phyloP scores from a whole-genome alignment of 2,888 invertebrate species.

The Microplitis manilae region DNA sequence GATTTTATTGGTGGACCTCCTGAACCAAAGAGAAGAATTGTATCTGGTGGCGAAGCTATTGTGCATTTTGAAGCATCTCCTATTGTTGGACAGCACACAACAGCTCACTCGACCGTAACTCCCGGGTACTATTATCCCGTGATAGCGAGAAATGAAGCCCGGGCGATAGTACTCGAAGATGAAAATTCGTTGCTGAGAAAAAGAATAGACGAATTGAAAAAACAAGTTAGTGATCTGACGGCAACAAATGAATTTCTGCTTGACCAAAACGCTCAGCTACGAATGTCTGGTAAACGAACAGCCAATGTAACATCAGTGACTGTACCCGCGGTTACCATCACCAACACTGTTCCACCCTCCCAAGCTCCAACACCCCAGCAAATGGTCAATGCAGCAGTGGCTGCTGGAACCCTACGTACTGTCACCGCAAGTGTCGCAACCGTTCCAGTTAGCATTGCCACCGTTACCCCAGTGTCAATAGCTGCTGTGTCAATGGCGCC shows the following conservation, averaged over 20 bases:
- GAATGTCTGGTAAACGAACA: constrained; percentile 76
- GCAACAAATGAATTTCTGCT: constrained; percentile 85
- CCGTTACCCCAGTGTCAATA: constrained; percentile 77
- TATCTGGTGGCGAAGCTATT: constrained; percentile 65
- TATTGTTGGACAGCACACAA: constrained; percentile 65
- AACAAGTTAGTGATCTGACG: constrained; percentile 80
- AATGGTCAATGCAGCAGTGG: constrained; percentile 70
- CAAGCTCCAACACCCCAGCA: constrained; percentile 73
- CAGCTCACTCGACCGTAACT: constrained; percentile 59
- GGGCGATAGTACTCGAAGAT: constrained; percentile 76
- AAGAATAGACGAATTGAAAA: constrained; percentile 80
- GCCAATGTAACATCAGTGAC: constrained; percentile 74
- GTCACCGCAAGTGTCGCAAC: constrained; percentile 77
- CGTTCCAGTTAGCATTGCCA: constrained; percentile 77
- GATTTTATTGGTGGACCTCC: constrained; percentile 66
- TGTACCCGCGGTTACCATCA: constrained; percentile 77
- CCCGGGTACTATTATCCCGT: constrained; percentile 68
- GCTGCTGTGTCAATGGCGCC: constrained; percentile 75
- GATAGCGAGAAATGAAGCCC: constrained; percentile 68
- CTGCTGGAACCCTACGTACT: constrained; percentile 72
- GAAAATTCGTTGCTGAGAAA: constrained; percentile 80
- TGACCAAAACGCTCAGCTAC: constrained; percentile 83
- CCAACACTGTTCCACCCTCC: constrained; percentile 74
- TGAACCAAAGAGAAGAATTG: constrained; percentile 65
- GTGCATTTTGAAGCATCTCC: constrained; percentile 66